Evolutionary conservation across 2,888 invertebrate genomes (phyloP).

Genomic region (Coremacera marginata): DNA sequence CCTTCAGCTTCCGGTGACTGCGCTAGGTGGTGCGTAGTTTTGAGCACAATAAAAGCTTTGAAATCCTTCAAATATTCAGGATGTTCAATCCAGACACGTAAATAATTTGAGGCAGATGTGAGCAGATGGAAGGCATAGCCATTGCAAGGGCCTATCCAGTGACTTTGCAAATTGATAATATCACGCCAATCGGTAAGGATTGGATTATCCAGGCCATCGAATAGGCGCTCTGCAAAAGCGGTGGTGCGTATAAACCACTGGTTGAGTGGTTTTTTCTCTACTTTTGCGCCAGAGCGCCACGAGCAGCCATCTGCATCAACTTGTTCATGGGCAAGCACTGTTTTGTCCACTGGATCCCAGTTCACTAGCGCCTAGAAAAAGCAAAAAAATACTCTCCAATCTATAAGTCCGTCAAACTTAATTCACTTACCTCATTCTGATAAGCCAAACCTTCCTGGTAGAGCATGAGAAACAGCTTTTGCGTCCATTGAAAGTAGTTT

Average conservation of each 20-base stretch:
- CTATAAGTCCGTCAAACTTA: too few species aligned
- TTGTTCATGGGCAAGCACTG: constrained; percentile 98
- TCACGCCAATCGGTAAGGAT: constrained; percentile 84
- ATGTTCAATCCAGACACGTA: constrained; percentile 77
- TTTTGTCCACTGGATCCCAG: constrained; percentile 99
- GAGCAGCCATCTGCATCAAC: constrained; percentile 91
- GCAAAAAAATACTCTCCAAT: background rate
- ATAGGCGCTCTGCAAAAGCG: constrained; percentile 79
- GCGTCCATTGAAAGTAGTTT: constrained; percentile 95
- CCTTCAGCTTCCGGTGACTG: constrained; percentile 62
- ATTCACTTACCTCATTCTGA: constrained; percentile 77
- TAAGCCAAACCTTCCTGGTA: constrained; percentile 87
- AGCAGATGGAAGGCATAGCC: constrained; percentile 81
- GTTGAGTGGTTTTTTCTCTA: constrained; percentile 86
- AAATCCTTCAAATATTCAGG: constrained; percentile 79
- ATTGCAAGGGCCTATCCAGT: constrained; percentile 91
- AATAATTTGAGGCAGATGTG: constrained; percentile 55
- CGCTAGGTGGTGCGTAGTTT: constrained; percentile 71
- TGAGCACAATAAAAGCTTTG: constrained; percentile 79
- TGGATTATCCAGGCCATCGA: constrained; percentile 79
- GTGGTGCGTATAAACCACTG: constrained; percentile 98
- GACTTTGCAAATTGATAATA: constrained; percentile 84
- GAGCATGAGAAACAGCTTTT: constrained; percentile 91
- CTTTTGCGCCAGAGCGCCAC: constrained; percentile 97
- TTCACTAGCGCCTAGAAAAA: constrained; percentile 83